phyloP scores from a whole-genome alignment of 2,113 vertebrate species.

The Actinemys pallida region DNA sequence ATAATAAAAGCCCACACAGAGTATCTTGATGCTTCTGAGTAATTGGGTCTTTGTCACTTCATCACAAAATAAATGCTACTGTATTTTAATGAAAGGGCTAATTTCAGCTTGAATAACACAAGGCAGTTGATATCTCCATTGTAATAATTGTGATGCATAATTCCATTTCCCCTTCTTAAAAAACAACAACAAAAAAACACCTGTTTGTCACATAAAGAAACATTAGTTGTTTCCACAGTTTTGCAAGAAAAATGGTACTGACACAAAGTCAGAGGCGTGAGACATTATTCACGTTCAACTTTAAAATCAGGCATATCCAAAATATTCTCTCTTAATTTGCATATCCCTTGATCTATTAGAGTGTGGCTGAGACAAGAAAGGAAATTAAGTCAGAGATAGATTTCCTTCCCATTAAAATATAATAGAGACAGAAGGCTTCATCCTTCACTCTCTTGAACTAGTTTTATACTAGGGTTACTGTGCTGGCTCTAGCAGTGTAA shows the following conservation, averaged over 20 bases:
- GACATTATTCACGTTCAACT: slow-evolving; percentile 29
- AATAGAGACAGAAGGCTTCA: not conserved
- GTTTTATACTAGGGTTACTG: rapidly evolving
- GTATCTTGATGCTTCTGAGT: not conserved
- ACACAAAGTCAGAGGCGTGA: slow-evolving; percentile 34
- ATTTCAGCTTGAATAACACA: slow-evolving; percentile 33
- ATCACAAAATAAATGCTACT: slow-evolving; percentile 22
- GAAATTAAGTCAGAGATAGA: slow-evolving; percentile 44
- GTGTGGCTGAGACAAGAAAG: slow-evolving; percentile 27
- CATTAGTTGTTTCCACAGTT: slow-evolving; percentile 29
- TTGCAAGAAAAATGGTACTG: slow-evolving; percentile 21
- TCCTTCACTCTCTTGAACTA: not conserved
- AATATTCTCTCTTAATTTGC: slow-evolving; percentile 50
- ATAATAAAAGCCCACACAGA: slow-evolving; percentile 2
- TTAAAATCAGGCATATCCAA: slow-evolving; percentile 24
- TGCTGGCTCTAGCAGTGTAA: rapidly evolving
- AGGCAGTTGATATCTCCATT: not conserved
- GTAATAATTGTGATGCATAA: not conserved
- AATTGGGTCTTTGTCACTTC: slow-evolving; percentile 33
- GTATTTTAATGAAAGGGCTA: slow-evolving; percentile 35
- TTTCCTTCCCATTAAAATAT: slow-evolving; percentile 57
- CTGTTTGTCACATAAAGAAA: slow-evolving; percentile 20
- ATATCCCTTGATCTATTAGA: slow-evolving; percentile 59
- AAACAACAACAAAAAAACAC: not conserved
- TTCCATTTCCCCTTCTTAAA: not conserved